Percentiles rank a stretch among this genome's conserved stretches.
Conservation (phyloP, 2,888 invertebrate species). For the Mycogona germanica region DNA sequence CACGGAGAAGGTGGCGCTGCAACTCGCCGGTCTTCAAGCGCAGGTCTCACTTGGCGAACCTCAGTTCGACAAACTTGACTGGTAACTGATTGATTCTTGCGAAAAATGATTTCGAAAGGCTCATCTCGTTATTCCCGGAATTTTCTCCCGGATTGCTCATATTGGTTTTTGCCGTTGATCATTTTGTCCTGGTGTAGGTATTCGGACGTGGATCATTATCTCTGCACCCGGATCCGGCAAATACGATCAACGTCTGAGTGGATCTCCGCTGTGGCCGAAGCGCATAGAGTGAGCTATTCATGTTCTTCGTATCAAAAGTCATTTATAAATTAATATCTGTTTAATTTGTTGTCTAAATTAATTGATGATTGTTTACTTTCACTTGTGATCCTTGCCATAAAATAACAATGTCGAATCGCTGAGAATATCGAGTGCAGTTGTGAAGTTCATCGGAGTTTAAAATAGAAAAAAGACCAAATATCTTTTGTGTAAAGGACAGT, state of each 20-base stretch:
- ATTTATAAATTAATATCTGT: background rate
- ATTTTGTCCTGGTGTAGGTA: constrained; percentile 40
- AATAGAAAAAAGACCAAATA: too few species aligned
- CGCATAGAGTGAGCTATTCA: constrained; percentile 37
- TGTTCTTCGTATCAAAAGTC: background rate
- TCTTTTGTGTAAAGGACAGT: too few species aligned
- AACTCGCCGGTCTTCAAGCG: constrained; percentile 85
- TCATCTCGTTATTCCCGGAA: background rate
- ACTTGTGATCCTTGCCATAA: too few species aligned
- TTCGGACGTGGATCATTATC: constrained; percentile 77
- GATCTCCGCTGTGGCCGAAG: constrained; percentile 33
- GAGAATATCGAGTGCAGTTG: too few species aligned
- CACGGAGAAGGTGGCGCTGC: constrained; percentile 85
- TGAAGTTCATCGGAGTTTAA: too few species aligned
- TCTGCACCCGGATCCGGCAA: constrained; percentile 37
- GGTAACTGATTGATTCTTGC: constrained; percentile 20
- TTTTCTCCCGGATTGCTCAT: background rate
- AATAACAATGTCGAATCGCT: too few species aligned
- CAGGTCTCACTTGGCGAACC: constrained; percentile 88
- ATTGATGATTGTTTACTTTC: too few species aligned
- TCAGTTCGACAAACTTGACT: constrained; percentile 31
- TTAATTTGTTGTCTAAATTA: background rate
- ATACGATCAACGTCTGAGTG: constrained; percentile 32
- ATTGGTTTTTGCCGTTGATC: background rate
- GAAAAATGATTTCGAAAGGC: background rate